phyloP scores from a whole-genome alignment of 2,888 invertebrate genomes.

The Napeogenes inachia region DNA sequence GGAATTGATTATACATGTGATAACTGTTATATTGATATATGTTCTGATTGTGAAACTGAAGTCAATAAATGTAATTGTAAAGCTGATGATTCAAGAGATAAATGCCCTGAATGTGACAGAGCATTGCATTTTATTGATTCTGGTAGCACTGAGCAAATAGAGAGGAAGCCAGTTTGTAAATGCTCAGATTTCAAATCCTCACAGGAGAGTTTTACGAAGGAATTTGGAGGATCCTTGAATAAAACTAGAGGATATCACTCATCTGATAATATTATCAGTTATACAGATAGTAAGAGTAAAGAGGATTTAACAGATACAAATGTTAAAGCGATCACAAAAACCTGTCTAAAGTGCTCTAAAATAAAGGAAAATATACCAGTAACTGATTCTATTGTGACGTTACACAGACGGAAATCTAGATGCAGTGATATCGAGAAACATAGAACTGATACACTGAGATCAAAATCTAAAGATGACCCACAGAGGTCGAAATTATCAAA shows the following conservation, averaged over 20 bases:
- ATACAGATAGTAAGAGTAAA: slow-evolving; percentile 58
- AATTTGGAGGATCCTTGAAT: slow-evolving; percentile 53
- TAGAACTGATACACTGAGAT: slow-evolving; percentile 66
- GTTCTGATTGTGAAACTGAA: slow-evolving; percentile 68
- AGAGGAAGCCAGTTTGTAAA: slow-evolving; percentile 61
- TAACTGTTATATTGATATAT: slow-evolving; percentile 63
- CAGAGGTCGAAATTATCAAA: slow-evolving; percentile 67
- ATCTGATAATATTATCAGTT: slow-evolving; percentile 66
- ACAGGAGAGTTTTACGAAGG: slow-evolving; percentile 69
- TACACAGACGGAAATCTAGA: slow-evolving; percentile 57
- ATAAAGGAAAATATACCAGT: slow-evolving; percentile 73
- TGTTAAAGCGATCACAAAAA: slow-evolving; percentile 60
- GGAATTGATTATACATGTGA: slow-evolving; percentile 69
- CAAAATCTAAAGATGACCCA: slow-evolving; percentile 73
- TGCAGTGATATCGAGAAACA: slow-evolving; percentile 56
- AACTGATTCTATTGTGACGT: slow-evolving; percentile 48
- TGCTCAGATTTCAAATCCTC: slow-evolving; percentile 70
- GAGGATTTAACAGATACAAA: slow-evolving; percentile 59
- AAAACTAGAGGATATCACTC: slow-evolving; percentile 70
- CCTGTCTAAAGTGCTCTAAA: slow-evolving; percentile 70
- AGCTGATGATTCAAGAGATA: slow-evolving; percentile 45
- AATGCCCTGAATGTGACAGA: slow-evolving; percentile 67
- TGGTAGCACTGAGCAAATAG: slow-evolving; percentile 60
- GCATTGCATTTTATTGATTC: slow-evolving; percentile 65
- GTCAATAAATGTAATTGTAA: slow-evolving; percentile 54